These are phyloP conservation scores for Ormyrus pomaceus DNA, from an alignment of 2,888 invertebrate genomes.

Conservation along the genomic window DNA sequence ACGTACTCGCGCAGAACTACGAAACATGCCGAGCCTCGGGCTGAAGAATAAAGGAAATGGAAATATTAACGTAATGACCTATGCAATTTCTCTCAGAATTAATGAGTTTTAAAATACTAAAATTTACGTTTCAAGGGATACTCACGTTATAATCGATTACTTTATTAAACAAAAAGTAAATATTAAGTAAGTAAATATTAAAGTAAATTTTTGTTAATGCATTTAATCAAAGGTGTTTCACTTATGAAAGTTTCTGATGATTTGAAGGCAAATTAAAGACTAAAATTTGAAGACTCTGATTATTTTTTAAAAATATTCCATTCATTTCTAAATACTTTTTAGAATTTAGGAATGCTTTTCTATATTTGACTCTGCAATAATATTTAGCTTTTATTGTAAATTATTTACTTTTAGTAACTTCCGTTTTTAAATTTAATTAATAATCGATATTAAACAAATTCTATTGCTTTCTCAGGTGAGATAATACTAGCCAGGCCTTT, in stretches of 20 bases:
- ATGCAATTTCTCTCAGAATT: constrained; percentile 11
- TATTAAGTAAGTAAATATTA: background rate
- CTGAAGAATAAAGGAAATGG: constrained; percentile 44
- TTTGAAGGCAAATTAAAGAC: too few relatives aligned
- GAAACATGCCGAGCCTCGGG: background rate
- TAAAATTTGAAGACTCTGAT: too few relatives aligned
- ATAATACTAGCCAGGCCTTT: constrained; percentile 84
- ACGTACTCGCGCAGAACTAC: background rate
- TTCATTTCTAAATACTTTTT: too few relatives aligned
- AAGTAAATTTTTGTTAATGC: too few relatives aligned
- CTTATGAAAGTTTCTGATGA: too few relatives aligned
- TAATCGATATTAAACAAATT: background rate
- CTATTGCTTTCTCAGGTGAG: constrained; percentile 78
- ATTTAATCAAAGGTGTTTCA: too few relatives aligned
- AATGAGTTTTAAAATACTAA: constrained; percentile 27
- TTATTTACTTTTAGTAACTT: too few relatives aligned
- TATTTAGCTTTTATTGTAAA: too few relatives aligned
- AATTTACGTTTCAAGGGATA: background rate
- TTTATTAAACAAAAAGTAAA: background rate
- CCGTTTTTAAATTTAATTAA: background rate
- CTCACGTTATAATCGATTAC: background rate
- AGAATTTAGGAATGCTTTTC: too few relatives aligned
- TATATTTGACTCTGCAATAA: too few relatives aligned
- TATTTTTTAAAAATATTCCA: too few relatives aligned
- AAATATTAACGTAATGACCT: constrained; percentile 45